Base-by-base conservation (phyloP, 1,140 invertebrate genomes). In the Mactra quadrangularis region DNA sequence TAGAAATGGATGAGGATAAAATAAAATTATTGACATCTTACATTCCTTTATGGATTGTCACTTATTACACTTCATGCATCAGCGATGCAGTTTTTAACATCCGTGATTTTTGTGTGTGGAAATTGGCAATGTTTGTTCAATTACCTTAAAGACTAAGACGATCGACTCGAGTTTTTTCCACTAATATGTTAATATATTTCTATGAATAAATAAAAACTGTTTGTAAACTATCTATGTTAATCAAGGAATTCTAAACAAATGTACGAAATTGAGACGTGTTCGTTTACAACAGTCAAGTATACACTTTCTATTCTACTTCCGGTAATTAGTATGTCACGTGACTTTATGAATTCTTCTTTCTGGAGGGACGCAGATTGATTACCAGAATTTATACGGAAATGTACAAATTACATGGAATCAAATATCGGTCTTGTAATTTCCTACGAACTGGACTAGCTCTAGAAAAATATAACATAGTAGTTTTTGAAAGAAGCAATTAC, bases 311-410 rank as follows among this genome's bases (percentile, higher is more conserved):
- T 64, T 52, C 31, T 4, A 64, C 60, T 50, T 77, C 74, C 74
- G 74, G 57, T 52, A 77, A 62, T 64, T 64, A 38, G 57, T 50
- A 35, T 77, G 53, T 74, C 71, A 74, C 71, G 71, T 74, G 71
- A 74, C 53, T 35, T 27, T 0, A 2, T 19, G 9, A 45, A 59
- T 74, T 17, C 17, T 19, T n/a, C 38, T 41, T 41, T 1, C 25
- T 41, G 13, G 64, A 50, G n/a, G 35, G 47, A 31, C 27, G 41
- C 13, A 52, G 27, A 47, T 50, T 68, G 41, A 31, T 47, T 31
- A 15, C 17, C 31, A n/a, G n/a, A 50, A 31, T 68, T 33, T 68
- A 50, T 68, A 68, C 45, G 33, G 64, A 29, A 50, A 50, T 22
- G 41, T 66, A 25, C 11, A 25, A 29, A 66, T 66, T 41, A 68